phyloP scores from a whole-genome alignment of 2,797 vertebrate genomes.

The Cossypha heuglini region DNA sequence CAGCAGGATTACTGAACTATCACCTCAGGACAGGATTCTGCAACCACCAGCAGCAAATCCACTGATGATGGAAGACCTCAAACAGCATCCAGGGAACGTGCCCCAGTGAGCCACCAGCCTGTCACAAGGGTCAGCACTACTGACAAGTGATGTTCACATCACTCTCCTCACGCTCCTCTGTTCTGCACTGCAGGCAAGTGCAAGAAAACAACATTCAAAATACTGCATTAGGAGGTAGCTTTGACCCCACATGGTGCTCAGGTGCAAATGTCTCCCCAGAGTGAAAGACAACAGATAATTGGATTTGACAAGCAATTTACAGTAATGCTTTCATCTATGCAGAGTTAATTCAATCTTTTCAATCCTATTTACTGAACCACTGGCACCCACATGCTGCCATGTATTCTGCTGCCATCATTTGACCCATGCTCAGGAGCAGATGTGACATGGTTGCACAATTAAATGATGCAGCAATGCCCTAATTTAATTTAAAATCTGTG shows the following conservation, averaged over 20 bases:
- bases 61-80: not conserved
- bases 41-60: not conserved
- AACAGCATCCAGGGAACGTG: rapidly evolving
- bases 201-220: not conserved
- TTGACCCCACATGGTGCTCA: not conserved
- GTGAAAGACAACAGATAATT: conserved; percentile 3
- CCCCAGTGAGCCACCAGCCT: not conserved
- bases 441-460: not conserved
- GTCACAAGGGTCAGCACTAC: not conserved
- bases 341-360: conserved; percentile 22
- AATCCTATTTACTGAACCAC: not conserved
- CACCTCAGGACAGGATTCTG: not conserved
- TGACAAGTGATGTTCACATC: not conserved
- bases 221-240: not conserved
- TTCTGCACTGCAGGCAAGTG: not conserved
- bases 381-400: not conserved
- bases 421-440: not conserved
- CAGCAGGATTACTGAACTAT: not conserved
- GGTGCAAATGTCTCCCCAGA: not conserved
- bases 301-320: conserved; percentile 41
- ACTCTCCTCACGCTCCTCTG: rapidly evolving
- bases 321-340: not conserved
- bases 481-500: not conserved
- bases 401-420: not conserved
- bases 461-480: not conserved